Conservation (phyloP, 2,888 invertebrate species). For the Apamea anceps region DNA sequence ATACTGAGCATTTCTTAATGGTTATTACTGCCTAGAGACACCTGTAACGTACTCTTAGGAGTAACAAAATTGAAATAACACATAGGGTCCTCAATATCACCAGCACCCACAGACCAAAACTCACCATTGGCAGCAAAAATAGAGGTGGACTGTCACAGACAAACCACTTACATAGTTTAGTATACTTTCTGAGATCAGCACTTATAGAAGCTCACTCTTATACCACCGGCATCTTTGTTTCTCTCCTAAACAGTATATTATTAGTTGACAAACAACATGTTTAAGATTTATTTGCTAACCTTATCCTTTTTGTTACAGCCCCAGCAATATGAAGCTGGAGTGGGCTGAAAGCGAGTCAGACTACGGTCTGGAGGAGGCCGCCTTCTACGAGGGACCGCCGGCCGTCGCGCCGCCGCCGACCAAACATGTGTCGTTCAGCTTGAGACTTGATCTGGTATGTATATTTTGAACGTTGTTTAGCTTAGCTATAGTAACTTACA, state of each 20-base stretch:
- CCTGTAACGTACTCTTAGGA: neutral
- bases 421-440: slow-evolving; percentile 88
- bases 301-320: slow-evolving; percentile 72
- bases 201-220: neutral
- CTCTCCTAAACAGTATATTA: neutral
- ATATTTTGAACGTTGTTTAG: neutral
- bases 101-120: neutral
- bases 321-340: slow-evolving; percentile 92
- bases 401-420: slow-evolving; percentile 82
- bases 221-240: neutral
- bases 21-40: neutral
- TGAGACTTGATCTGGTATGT: slow-evolving; percentile 86
- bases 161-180: neutral
- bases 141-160: neutral
- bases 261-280: neutral
- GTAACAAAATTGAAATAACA: neutral
- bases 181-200: neutral
- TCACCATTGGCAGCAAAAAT: neutral
- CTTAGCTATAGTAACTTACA: neutral
- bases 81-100: neutral
- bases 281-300: neutral
- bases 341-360: slow-evolving; percentile 91
- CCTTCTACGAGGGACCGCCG: slow-evolving; percentile 92
- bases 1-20: neutral
- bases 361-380: slow-evolving; percentile 93